These are phyloP conservation scores for Dromas ardeola DNA, from an alignment of 2,113 vertebrate genomes.

Conservation along the genomic window DNA sequence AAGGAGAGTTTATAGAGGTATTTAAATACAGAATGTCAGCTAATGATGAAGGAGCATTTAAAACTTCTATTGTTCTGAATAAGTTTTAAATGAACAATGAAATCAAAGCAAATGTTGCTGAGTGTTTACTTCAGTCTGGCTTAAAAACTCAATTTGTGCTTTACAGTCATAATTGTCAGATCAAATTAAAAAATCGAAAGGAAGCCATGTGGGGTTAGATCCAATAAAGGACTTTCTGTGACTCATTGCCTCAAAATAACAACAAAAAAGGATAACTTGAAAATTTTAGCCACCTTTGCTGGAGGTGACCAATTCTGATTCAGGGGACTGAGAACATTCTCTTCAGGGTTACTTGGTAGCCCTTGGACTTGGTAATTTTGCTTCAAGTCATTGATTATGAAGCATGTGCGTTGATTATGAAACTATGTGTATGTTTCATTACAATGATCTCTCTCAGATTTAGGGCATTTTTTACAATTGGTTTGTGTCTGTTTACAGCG, in stretches of 20 bases:
- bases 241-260: not conserved
- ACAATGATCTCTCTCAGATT: not conserved
- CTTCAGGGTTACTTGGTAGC: not conserved
- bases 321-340: not conserved
- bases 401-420: not conserved
- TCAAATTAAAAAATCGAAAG: conserved; percentile 55
- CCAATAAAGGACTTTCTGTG: not conserved
- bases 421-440: not conserved
- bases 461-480: not conserved
- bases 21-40: conserved; percentile 13
- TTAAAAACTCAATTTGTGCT: conserved; percentile 39
- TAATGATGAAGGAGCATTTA: not conserved
- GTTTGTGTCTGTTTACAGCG: not conserved
- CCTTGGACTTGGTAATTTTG: not conserved
- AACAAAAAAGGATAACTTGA: not conserved
- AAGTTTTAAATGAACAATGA: conserved; percentile 27
- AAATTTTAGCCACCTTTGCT: not conserved
- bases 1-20: not conserved
- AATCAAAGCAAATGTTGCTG: conserved; percentile 55
- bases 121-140: conserved; percentile 50
- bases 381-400: not conserved
- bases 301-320: conserved; percentile 33
- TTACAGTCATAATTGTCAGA: conserved; percentile 54
- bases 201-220: not conserved
- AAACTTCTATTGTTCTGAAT: not conserved